Base-by-base conservation (phyloP, 1,140 invertebrate genomes). In the Geopemphigus sp. region DNA sequence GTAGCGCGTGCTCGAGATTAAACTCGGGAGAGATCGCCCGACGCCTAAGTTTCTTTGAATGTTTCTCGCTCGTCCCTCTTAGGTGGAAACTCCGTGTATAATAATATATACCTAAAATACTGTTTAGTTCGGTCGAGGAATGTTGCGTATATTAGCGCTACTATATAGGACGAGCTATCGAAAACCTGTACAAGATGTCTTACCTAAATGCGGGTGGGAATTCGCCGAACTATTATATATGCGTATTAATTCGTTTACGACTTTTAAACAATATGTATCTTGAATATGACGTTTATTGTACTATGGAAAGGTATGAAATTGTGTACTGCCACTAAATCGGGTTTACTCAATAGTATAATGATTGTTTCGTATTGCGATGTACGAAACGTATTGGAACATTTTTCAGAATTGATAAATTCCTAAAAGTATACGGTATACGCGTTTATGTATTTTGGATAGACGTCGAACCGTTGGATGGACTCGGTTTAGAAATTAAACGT, bases 11-110 rank as follows among this genome's bases (percentile, higher is more conserved):
- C 57, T 50, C 74, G 74, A 78, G 61, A 78, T 78, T 78, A 78
- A 78, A 78, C 57, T 63, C 45, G 57, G 22, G 45, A 39, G 74
- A 59, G 53, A 63, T 24, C n/a, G 72, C 24, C 22, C 56, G 39
- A 76, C 73, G 73, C 73, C 73, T 61, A 78, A 78, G 74, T 63
- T 78, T 78, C 74, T 78, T 78, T 61, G 74, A 54, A 72, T 29
- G 68, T 72, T 72, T 72, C 47, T 54, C 68, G 32, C 8, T 39
- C 32, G 32, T 39, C 15, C 1, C 47, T 24, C 68, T 68, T 50
- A 68, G 66, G 45, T 68, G 66, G 45, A 68, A 22, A 17, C 15
- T 68, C 66, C 45, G 32, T 39, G 32, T 39, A 39, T 39, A 39
- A 39, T 39, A 39, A 39, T 39, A 39, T 39, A 39, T 39, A 68